Base-by-base conservation (phyloP, 1,140 invertebrate genomes). In the Liolophura sinensis region DNA sequence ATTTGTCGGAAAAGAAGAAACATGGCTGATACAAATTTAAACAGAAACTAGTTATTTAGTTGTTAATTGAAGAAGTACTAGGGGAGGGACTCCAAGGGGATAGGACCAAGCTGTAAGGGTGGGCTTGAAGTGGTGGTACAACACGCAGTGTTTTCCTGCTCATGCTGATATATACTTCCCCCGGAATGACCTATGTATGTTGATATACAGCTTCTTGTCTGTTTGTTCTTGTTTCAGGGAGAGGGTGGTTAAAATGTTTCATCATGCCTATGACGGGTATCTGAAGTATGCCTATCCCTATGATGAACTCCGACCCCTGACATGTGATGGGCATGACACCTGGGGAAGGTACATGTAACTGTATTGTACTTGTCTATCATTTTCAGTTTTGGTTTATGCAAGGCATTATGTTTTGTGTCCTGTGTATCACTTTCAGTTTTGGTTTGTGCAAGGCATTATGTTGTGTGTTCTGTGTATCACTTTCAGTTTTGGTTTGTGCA, bases 231-330 rank as follows among this genome's bases (percentile, higher is more conserved):
- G 12, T 75, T 77, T 47, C 72, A 89, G 87, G 73, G 74, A 87
- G 15, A 81, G 82, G 73, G 86, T 87, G 11, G 76, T 73, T 62
- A 51, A 76, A 22, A 89, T 89, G 88, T 89, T 89, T 78, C 81
- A 88, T 62, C 95, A 99, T 90, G 97, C 96, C 0, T 99, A 99
- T 83, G 91, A 98, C 71, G 92, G 93, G 73, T 99, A 99, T 81
- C 87, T 99, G 67, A 89, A 89, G 64, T 91, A 97, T 88, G 98
- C 98, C 12, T 97, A 94, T 86, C 96, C 96, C 0, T 95, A 95
- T 81, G 98, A 99, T 86, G 98, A 99, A 85, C 84, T 99, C 14
- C 88, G 95, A 67, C 97, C 98, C 0, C 84, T 99, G 3, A 94
- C 93, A 68, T 99, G 97, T 87, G 91, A 95, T 87, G 86, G 86